Evolutionary conservation across 2,888 invertebrate genomes (phyloP), one percentile per base, ranked within the genome.

Genomic region (Stenodera caucasica): DNA sequence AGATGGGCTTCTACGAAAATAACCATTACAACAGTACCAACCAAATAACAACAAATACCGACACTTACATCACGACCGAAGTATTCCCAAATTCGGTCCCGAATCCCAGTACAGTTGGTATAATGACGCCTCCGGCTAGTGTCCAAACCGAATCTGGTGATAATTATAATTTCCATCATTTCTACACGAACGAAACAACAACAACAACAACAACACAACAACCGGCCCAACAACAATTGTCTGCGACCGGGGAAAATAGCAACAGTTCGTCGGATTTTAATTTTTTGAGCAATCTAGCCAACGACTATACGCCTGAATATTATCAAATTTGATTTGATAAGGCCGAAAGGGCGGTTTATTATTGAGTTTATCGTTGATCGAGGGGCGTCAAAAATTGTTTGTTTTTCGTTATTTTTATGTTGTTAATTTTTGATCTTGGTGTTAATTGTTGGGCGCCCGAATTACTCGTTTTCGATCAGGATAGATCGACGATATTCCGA

Each of bases 231-330:
- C 72, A 71, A 30, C 72, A 75, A 57, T 65, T 77, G 64, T 72
- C 80, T 45, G 77, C 81, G 40, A 78, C 86, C 21, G 88, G 90
- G 53, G 92, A 93, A 73, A 92, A 92, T 81, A 92, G 92, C 72
- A 94, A 93, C 79, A 92, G 92, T 78, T 94, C 94, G n/a, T 93
- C 94, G 30, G 95, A 95, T 81, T 95, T 95, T 81, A 95, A 95
- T 81, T 96, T 96, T 80, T 85, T 96, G 66, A 93, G 94, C 81
- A 95, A 92, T 79, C 84, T 95, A 76, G 93, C 94, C 66, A 95
- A 94, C 79, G 95, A 95, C 79, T 95, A 94, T 79, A 92, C 92
- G 18, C 94, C 94, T 8, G 95, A 96, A 80, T 95, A 95, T 80
- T 95, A 95, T 78, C 87, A 88, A 79, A 85, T 88, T 78, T 88